Evolutionary conservation across 2,888 invertebrate genomes (phyloP).

Genomic region (Limulus polyphemus): DNA sequence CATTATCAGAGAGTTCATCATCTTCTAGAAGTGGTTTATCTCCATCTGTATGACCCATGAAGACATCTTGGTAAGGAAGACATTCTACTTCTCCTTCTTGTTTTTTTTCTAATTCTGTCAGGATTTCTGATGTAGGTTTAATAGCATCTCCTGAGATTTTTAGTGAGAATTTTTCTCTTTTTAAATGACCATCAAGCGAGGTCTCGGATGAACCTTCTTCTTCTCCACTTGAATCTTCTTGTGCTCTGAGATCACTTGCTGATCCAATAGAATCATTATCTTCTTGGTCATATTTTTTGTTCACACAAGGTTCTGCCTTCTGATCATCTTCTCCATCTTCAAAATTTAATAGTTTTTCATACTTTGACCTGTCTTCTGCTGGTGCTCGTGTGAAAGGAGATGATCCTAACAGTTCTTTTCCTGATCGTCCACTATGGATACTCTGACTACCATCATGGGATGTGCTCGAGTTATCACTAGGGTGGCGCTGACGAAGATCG

Average conservation of each 20-base stretch:
- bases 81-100: slow-evolving; percentile 8
- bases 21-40: slow-evolving; percentile 60
- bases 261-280: slow-evolving; percentile 26
- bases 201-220: slow-evolving; percentile 11
- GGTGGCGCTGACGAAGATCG: slow-evolving; percentile 20
- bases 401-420: slow-evolving; percentile 17
- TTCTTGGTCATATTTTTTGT: slow-evolving; percentile 13
- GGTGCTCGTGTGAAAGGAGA: slow-evolving; percentile 15
- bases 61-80: slow-evolving; percentile 19
- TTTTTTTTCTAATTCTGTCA: slow-evolving; percentile 2
- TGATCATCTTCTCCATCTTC: slow-evolving; percentile 30
- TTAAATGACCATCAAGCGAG: slow-evolving; percentile 4
- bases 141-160: not conserved
- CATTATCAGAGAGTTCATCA: slow-evolving; percentile 53
- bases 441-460: slow-evolving; percentile 23
- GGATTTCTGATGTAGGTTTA: not conserved
- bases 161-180: too few species aligned
- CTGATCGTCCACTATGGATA: slow-evolving; percentile 20
- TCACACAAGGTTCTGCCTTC: slow-evolving; percentile 13
- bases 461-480: slow-evolving; percentile 23
- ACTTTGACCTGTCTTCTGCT: slow-evolving; percentile 59
- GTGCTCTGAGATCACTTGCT: slow-evolving; percentile 23
- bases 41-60: slow-evolving; percentile 43
- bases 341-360: slow-evolving; percentile 52
- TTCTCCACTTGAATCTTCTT: slow-evolving; percentile 23